These are phyloP conservation scores for Bombus soroeensis DNA, from an alignment of 1,140 invertebrate genomes.

Conservation along the genomic window DNA sequence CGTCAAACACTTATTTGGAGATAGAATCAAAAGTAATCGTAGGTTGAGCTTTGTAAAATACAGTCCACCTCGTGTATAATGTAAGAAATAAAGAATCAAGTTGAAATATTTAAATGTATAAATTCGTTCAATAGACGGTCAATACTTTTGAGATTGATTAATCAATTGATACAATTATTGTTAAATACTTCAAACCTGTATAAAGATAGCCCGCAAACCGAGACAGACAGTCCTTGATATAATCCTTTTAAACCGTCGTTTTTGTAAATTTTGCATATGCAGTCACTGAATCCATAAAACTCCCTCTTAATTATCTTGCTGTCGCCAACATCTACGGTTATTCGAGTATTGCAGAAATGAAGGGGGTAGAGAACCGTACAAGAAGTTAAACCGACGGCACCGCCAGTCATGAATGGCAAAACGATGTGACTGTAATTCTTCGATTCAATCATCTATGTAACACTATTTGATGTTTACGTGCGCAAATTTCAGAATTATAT, in stretches of 20 bases:
- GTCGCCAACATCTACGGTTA: constrained; percentile 33
- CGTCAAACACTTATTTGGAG: background rate
- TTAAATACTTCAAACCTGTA: constrained; percentile 30
- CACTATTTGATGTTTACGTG: background rate
- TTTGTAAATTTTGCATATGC: constrained; percentile 12
- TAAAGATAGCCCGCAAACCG: background rate
- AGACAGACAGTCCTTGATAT: constrained; percentile 4
- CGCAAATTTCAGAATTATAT: background rate
- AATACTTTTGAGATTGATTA: background rate
- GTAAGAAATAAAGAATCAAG: no score
- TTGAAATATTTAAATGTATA: background rate
- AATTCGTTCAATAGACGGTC: background rate
- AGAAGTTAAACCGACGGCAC: constrained; percentile 18
- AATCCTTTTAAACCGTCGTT: constrained; percentile 26
- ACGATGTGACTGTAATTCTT: background rate
- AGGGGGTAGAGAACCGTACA: constrained; percentile 5
- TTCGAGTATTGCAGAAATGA: constrained; percentile 33
- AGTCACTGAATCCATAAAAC: constrained; percentile 4
- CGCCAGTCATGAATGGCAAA: constrained; percentile 20
- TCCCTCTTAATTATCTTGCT: background rate
- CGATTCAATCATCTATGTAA: constrained; percentile 18
- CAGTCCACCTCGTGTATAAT: no score
- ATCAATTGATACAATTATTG: background rate
- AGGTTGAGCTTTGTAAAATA: no score
- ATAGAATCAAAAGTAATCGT: background rate